These are phyloP conservation scores for Scomber scombrus DNA, from an alignment of 2,113 vertebrate species.

Conservation along the genomic window DNA sequence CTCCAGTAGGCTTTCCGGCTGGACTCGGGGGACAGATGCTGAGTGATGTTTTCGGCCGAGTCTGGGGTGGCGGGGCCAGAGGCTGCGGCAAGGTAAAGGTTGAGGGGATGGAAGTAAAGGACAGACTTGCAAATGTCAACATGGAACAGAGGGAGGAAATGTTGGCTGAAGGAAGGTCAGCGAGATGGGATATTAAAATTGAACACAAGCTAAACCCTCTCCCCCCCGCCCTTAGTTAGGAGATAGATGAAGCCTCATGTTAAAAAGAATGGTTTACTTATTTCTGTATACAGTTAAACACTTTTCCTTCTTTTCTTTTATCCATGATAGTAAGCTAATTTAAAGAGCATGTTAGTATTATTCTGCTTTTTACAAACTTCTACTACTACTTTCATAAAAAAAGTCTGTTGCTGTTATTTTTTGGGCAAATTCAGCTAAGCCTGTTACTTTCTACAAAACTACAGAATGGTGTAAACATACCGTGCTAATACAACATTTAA, in stretches of 20 bases:
- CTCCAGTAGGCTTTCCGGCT: conserved; percentile 94
- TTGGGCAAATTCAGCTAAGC: neutral
- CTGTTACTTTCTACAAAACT: neutral
- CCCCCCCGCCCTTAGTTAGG: neutral
- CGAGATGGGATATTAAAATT: conserved; percentile 44
- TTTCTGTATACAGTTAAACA: neutral
- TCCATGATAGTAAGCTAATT: neutral
- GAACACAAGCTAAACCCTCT: neutral
- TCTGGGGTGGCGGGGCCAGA: conserved; percentile 97
- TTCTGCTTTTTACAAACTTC: too few species aligned
- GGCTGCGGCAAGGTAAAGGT: conserved; percentile 78
- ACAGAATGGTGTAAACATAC: neutral
- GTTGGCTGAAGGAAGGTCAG: conserved; percentile 43
- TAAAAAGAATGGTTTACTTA: neutral
- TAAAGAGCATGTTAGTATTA: neutral
- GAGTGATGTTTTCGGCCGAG: conserved; percentile 92
- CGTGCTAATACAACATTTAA: neutral
- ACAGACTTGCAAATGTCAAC: conserved; percentile 43
- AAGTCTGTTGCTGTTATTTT: neutral
- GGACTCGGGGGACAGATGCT: conserved; percentile 96
- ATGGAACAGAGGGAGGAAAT: conserved; percentile 14
- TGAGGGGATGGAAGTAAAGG: conserved; percentile 31
- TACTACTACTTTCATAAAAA: neutral
- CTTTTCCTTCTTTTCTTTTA: neutral
- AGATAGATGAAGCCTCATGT: neutral